phyloP scores from a whole-genome alignment of 2,888 invertebrate genomes.

The Colostygia pectinataria region DNA sequence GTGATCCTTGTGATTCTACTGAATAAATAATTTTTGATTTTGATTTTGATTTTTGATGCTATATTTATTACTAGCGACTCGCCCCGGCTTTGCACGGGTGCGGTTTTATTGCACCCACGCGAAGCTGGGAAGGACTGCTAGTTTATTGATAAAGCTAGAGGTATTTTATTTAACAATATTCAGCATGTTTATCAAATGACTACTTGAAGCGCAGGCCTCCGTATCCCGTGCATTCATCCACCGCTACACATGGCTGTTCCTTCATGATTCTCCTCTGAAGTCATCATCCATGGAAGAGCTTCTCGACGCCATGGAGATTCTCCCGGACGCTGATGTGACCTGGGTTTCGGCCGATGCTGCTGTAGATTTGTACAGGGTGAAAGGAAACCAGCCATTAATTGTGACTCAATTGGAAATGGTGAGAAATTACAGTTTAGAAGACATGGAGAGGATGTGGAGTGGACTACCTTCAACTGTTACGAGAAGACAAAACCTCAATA shows the following conservation, averaged over 20 bases:
- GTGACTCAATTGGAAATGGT: constrained; percentile 40
- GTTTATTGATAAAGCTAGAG: too few species aligned
- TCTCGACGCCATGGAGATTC: constrained; percentile 42
- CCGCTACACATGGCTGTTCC: constrained; percentile 63
- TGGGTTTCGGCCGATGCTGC: constrained; percentile 48
- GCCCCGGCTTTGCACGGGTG: too few species aligned
- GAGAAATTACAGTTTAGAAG: constrained; percentile 27
- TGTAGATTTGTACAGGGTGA: constrained; percentile 59
- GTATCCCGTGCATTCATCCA: constrained; percentile 55
- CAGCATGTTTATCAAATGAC: too few species aligned
- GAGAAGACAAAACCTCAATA: constrained; percentile 56
- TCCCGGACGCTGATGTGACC: constrained; percentile 66
- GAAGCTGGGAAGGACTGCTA: too few species aligned
- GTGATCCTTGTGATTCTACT: too few species aligned
- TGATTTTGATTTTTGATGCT: too few species aligned
- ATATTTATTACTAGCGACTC: too few species aligned
- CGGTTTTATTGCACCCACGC: too few species aligned
- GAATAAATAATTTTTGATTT: too few species aligned
- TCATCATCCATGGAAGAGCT: constrained; percentile 34
- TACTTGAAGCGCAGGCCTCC: constrained; percentile 51
- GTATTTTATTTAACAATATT: too few species aligned
- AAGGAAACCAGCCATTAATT: constrained; percentile 41
- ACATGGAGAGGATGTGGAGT: constrained; percentile 45
- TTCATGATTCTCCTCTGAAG: constrained; percentile 45
- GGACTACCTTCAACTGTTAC: constrained; percentile 47